A percentile compares a stretch with the other conserved stretches of the same genome.
Conservation (phyloP, 2,113 vertebrate species). For the Synchiropus splendidus region DNA sequence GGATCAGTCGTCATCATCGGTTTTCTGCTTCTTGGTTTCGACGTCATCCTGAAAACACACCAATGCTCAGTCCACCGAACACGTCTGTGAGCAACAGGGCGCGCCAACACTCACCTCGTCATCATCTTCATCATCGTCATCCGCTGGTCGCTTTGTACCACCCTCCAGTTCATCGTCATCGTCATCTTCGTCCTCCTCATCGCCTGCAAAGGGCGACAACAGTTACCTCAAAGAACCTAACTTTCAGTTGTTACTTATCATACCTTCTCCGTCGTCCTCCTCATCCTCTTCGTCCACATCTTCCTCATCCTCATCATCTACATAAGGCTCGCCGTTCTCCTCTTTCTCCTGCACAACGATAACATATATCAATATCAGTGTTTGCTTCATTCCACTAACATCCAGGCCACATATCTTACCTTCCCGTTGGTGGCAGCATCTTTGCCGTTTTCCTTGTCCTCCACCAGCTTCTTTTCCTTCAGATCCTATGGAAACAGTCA, state of each 20-base stretch:
- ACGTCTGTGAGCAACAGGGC: not conserved
- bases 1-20: conserved; percentile 85
- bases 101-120: conserved; percentile 45
- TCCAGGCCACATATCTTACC: conserved; percentile 27
- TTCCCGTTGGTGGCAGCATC: conserved; percentile 88
- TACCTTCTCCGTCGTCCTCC: conserved; percentile 69
- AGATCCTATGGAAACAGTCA: conserved; percentile 72
- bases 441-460: conserved; percentile 92
- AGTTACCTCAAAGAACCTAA: too few species aligned
- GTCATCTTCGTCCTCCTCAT: conserved; percentile 90
- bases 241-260: too few species aligned
- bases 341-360: conserved; percentile 59
- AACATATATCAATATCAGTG: not conserved
- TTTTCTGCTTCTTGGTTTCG: conserved; percentile 95
- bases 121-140: conserved; percentile 82
- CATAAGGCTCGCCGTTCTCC: conserved; percentile 69
- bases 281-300: conserved; percentile 71
- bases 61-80: not conserved
- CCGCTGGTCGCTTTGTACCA: conserved; percentile 84
- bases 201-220: conserved; percentile 56
- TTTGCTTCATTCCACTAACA: not conserved
- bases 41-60: conserved; percentile 72
- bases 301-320: conserved; percentile 68
- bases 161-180: conserved; percentile 85
- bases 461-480: conserved; percentile 92